These are phyloP conservation scores for Epistrophe eligans DNA, from an alignment of 2,888 invertebrate genomes.

Conservation along the genomic window DNA sequence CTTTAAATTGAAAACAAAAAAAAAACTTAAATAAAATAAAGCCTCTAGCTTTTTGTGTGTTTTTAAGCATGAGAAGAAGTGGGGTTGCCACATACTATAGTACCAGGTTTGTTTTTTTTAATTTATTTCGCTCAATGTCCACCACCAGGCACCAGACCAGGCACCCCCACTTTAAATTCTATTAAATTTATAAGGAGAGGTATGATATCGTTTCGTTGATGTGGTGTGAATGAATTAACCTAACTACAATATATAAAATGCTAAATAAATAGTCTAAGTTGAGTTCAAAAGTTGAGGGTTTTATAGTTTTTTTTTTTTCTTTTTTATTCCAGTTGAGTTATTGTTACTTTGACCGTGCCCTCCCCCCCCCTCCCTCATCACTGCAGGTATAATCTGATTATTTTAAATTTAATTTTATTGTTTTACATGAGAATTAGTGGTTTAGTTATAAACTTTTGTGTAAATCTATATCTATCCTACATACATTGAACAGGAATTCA, in stretches of 20 bases:
- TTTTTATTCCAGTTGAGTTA: neutral
- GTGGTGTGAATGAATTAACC: conserved; percentile 50
- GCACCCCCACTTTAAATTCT: conserved; percentile 38
- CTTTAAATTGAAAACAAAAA: conserved; percentile 28
- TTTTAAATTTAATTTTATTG: conserved; percentile 52
- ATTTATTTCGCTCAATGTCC: neutral
- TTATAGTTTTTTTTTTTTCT: conserved; percentile 13
- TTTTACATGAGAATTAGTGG: neutral
- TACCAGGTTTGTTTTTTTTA: neutral
- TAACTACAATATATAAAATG: neutral
- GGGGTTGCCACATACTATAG: neutral
- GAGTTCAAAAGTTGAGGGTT: conserved; percentile 59
- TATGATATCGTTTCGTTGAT: neutral
- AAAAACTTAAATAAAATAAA: neutral
- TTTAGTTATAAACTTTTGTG: too few relatives aligned
- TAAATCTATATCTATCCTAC: too few relatives aligned
- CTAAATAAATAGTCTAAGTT: neutral
- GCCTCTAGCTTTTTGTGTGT: neutral
- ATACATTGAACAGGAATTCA: neutral
- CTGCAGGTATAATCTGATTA: conserved; percentile 49
- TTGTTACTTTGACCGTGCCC: conserved; percentile 43
- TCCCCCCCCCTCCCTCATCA: conserved; percentile 38
- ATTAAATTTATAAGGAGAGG: neutral
- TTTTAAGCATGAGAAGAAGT: conserved; percentile 4
- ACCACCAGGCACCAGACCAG: neutral